A percentile compares a stretch with the other conserved stretches of the same genome.
Conservation (phyloP, 2,888 invertebrate species). For the Sinodicranocentrus sp. region DNA sequence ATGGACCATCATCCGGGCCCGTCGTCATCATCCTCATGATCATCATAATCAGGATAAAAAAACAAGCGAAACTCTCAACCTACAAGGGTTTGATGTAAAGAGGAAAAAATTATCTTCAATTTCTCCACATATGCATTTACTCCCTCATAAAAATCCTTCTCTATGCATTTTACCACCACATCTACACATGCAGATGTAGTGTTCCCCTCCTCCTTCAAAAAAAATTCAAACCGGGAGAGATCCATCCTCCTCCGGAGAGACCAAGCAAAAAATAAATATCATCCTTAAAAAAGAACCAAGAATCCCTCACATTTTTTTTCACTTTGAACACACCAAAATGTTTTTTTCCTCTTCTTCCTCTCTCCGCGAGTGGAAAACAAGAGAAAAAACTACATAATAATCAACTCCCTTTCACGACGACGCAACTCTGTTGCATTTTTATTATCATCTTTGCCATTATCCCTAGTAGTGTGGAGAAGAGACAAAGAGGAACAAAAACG, state of each 20-base stretch:
- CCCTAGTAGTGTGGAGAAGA: neutral
- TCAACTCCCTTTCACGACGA: neutral
- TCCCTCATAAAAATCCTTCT: neutral
- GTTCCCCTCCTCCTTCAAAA: neutral
- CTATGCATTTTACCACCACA: neutral
- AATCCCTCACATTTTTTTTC: too few species aligned
- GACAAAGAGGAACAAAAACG: neutral
- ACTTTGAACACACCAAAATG: neutral
- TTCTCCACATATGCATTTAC: too few species aligned
- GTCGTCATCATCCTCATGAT: conserved; percentile 27
- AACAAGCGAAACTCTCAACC: too few species aligned
- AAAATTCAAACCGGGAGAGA: neutral
- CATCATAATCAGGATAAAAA: conserved; percentile 16
- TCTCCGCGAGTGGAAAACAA: too few species aligned
- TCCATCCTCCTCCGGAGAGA: conserved; percentile 1
- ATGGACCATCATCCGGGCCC: conserved; percentile 55
- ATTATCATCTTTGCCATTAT: neutral
- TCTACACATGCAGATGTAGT: too few species aligned
- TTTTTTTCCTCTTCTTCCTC: neutral
- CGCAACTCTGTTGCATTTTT: conserved; percentile 12
- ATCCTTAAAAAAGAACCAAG: neutral
- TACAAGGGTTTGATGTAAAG: too few species aligned
- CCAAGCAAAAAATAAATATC: neutral
- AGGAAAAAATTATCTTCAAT: neutral
- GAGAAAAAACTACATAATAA: neutral